Conservation (phyloP, 1,140 invertebrate genomes). For the Eciton burchellii region DNA sequence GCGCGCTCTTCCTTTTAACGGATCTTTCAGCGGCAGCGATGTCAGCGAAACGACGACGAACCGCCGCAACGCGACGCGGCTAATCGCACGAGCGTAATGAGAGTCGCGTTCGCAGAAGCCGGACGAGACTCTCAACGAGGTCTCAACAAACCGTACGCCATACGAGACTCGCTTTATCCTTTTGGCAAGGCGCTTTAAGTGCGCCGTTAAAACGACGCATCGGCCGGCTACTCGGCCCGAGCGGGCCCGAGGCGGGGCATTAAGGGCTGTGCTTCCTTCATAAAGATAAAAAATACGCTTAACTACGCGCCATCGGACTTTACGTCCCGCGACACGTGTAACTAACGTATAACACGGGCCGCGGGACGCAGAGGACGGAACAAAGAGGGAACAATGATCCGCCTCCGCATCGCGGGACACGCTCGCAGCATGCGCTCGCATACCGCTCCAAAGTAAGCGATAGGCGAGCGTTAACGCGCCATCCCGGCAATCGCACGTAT, state of each 20-base stretch:
- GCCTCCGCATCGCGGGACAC: constrained; percentile 9
- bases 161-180: constrained; percentile 60
- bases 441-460: not conserved
- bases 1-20: not conserved
- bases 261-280: constrained; percentile 31
- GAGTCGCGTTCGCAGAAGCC: not conserved
- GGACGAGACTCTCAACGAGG: not conserved
- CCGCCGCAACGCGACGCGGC: not conserved
- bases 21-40: not conserved
- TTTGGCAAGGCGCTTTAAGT: constrained; percentile 68
- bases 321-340: constrained; percentile 27
- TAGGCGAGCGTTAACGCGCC: constrained; percentile 23
- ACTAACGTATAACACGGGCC: not conserved
- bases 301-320: constrained; percentile 1
- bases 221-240: constrained; percentile 24
- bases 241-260: constrained; percentile 37
- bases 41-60: not conserved
- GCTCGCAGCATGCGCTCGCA: not conserved
- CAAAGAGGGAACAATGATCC: constrained; percentile 42
- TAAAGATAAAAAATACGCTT: constrained; percentile 68
- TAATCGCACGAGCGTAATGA: constrained; percentile 12
- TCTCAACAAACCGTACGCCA: constrained; percentile 28
- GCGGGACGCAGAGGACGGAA: not conserved
- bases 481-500: too few species aligned
- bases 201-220: constrained; percentile 64